phyloP scores from a whole-genome alignment of 2,797 vertebrate genomes.

The Paguma larvata region DNA sequence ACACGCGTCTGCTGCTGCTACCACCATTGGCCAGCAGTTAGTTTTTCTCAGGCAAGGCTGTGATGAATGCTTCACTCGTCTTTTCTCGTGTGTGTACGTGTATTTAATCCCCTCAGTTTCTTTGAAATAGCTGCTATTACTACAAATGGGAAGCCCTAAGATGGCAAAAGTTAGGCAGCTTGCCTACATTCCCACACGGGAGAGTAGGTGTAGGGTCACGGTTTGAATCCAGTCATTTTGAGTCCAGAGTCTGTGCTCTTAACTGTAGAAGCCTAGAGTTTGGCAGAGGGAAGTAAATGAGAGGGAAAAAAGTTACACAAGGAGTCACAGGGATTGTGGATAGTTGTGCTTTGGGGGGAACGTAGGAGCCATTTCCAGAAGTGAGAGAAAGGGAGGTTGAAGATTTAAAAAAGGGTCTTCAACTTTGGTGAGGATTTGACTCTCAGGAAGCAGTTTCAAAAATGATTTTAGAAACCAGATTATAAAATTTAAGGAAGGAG shows the following conservation, averaged over 20 bases:
- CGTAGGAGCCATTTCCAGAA: neutral
- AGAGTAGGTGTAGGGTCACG: neutral
- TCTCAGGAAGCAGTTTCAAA: constrained; percentile 44
- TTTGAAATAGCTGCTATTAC: neutral
- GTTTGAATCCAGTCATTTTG: neutral
- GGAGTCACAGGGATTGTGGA: neutral
- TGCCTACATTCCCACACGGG: neutral
- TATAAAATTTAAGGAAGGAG: neutral
- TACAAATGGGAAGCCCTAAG: constrained; percentile 10
- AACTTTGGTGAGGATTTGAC: constrained; percentile 37
- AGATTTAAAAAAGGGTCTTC: neutral
- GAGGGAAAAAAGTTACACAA: neutral
- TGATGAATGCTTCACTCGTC: neutral
- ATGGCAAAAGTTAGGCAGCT: neutral
- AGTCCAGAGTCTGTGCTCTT: neutral
- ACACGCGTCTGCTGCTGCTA: fast-evolving
- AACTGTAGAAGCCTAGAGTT: neutral
- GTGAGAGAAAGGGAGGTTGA: neutral
- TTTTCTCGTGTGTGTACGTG: neutral
- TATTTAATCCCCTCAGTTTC: neutral
- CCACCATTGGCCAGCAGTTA: neutral
- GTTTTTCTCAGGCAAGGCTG: neutral
- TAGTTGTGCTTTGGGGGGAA: neutral
- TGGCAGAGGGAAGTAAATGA: constrained; percentile 27
- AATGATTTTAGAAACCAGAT: constrained; percentile 50